A percentile compares a stretch with the other conserved stretches of the same genome.
These are phyloP conservation scores for Oncopeltus fasciatus DNA, from an alignment of 1,140 invertebrate species.

Conservation along the genomic window DNA sequence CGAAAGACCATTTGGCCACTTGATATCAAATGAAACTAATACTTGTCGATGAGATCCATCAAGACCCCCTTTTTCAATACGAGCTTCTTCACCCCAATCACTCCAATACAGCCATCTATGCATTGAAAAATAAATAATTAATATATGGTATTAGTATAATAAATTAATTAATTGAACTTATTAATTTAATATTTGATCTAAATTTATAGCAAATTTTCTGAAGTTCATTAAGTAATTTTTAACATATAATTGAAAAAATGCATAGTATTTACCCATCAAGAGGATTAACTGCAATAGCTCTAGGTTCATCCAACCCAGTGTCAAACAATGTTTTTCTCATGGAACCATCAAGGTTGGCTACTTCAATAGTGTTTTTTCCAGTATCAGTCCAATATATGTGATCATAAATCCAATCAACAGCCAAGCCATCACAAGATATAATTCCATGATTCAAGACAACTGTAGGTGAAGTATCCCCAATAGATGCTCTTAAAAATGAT, in stretches of 20 bases:
- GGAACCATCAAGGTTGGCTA: conserved; percentile 71
- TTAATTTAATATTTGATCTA: too few relatives aligned
- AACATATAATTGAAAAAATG: conserved; percentile 31
- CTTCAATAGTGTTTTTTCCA: conserved; percentile 72
- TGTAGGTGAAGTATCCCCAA: conserved; percentile 62
- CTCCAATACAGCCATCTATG: conserved; percentile 90
- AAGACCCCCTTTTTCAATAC: conserved; percentile 85
- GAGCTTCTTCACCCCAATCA: conserved; percentile 77
- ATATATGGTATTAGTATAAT: too few relatives aligned
- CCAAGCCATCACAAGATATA: conserved; percentile 65
- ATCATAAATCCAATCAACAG: conserved; percentile 93
- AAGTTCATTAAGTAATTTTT: too few relatives aligned
- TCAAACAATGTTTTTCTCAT: conserved; percentile 72
- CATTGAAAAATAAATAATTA: too few relatives aligned
- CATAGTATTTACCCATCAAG: conserved; percentile 46
- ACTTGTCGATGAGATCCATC: conserved; percentile 75
- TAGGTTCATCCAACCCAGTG: conserved; percentile 74
- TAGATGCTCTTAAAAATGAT: conserved; percentile 56
- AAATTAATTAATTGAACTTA: too few relatives aligned
- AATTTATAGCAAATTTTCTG: too few relatives aligned
- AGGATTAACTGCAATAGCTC: conserved; percentile 90
- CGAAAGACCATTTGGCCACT: conserved; percentile 88
- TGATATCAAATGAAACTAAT: conserved; percentile 74
- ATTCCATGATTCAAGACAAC: conserved; percentile 49
- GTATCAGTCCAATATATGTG: conserved; percentile 94